These are phyloP conservation scores for Maniola jurtina DNA, from an alignment of 1,140 invertebrate species.

Conservation along the genomic window DNA sequence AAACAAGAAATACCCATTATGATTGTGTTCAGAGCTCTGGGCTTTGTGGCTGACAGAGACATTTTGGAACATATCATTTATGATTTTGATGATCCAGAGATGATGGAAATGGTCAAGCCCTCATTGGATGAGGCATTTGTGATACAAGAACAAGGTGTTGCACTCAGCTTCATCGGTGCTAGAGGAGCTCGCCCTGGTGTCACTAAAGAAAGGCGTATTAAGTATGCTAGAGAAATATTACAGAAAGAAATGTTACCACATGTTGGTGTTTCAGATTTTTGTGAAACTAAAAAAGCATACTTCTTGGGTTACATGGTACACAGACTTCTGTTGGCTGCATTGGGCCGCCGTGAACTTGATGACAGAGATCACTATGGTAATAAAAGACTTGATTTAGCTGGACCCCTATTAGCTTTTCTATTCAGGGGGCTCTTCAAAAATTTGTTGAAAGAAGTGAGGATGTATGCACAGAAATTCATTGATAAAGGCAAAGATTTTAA, in stretches of 20 bases:
- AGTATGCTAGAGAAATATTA: slow-evolving; percentile 98
- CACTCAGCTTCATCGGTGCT: slow-evolving; percentile 98
- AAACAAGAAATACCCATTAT: slow-evolving; percentile 99
- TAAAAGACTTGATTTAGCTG: slow-evolving; percentile 97
- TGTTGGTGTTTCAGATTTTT: slow-evolving; percentile 98
- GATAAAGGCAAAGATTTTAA: slow-evolving; percentile 99
- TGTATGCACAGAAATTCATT: slow-evolving; percentile 99
- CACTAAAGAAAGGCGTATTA: slow-evolving; percentile 98
- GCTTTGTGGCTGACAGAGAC: slow-evolving; percentile 99
- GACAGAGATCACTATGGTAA: slow-evolving; percentile 99
- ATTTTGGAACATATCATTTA: slow-evolving; percentile 99
- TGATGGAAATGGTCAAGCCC: slow-evolving; percentile 99
- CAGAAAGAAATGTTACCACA: slow-evolving; percentile 99
- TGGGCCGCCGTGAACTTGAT: slow-evolving; percentile 97
- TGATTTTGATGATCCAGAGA: slow-evolving; percentile 99
- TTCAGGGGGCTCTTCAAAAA: slow-evolving; percentile 97
- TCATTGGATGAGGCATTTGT: slow-evolving; percentile 99
- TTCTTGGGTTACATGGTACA: slow-evolving; percentile 99
- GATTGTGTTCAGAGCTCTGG: slow-evolving; percentile 97
- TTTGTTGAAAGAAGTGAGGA: slow-evolving; percentile 95
- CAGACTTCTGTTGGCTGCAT: slow-evolving; percentile 92
- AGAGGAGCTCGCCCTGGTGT: slow-evolving; percentile 98
- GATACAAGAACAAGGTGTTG: slow-evolving; percentile 99
- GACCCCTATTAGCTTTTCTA: slow-evolving; percentile 96
- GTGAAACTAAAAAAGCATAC: slow-evolving; percentile 99